Evolutionary conservation across 2,888 invertebrate genomes (phyloP), one percentile per base, ranked within the genome.

Genomic region (Drepana falcataria): DNA sequence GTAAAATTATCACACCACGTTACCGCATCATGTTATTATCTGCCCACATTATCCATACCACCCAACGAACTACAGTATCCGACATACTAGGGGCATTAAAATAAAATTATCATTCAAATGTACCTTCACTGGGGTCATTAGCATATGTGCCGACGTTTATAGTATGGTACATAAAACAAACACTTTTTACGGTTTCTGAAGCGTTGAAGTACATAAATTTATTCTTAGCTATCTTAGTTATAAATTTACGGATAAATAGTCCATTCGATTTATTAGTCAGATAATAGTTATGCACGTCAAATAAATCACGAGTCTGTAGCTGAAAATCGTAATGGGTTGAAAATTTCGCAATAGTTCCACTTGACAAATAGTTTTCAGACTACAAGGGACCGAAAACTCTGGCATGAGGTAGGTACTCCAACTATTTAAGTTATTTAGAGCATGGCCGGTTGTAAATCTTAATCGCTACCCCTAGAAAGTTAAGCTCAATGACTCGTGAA

Each of bases 341-440:
- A 40, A 51, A 51, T 51, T 51, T 40, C 51, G 33, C 51, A 34
- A 41, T 34, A 40, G 51, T 51, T 34, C 49, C 41, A 51, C 33
- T n/a, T 41, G 34, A 52, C 49, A 53, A 54, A 57, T 57, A 57
- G 57, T 55, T 57, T 51, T 48, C 35, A 37, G 57, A 57, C 51
- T 34, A 51, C 40, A 51, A 51, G 51, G 52, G 52, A 35, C 33
- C 41, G 34, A 4, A 51, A 51, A 51, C 41, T 49, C 49, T 63
- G 57, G 64, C 59, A 60, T 60, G 67, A 66, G 56, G 69, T 68
- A 73, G 73, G 73, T 72, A 74, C 59, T 63, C 73, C 74, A 86
- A 87, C 82, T 80, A 85, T 89, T 83, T 78, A 77, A 83, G 85
- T 84, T 87, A 88, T 88, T 87, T 85, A 80, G 80, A 81, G 77